Percentiles rank a stretch among this genome's conserved stretches.
These are phyloP conservation scores for Hypercompe scribonia DNA, from an alignment of 2,888 invertebrate genomes.

Conservation along the genomic window DNA sequence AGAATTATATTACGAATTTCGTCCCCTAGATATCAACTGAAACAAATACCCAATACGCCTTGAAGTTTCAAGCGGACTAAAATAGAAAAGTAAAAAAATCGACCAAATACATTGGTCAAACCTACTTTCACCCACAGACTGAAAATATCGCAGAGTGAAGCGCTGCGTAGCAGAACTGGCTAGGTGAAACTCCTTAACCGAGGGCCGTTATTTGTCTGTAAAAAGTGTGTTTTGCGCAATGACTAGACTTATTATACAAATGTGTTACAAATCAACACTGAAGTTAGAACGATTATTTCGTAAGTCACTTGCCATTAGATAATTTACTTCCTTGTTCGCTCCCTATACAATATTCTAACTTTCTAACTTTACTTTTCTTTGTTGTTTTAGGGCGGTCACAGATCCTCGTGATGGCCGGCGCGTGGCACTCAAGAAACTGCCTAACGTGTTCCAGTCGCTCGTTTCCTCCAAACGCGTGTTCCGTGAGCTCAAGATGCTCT, in stretches of 20 bases:
- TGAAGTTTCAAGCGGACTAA: too few relatives aligned
- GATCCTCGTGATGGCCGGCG: constrained; percentile 99
- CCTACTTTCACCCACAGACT: neutral
- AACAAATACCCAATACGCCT: too few relatives aligned
- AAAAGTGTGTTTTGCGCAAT: neutral
- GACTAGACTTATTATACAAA: neutral
- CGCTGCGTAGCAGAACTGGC: neutral
- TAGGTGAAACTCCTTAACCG: neutral
- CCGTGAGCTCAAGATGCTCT: constrained; percentile 99
- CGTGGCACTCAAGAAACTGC: constrained; percentile 99
- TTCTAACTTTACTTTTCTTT: constrained; percentile 4
- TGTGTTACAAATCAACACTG: neutral
- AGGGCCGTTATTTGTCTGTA: neutral
- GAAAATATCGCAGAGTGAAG: neutral
- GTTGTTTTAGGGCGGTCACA: constrained; percentile 96
- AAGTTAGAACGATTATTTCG: neutral
- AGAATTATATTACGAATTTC: neutral
- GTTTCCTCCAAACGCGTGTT: constrained; percentile 99
- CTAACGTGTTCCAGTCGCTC: constrained; percentile 99
- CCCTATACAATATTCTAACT: neutral
- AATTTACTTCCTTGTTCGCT: neutral
- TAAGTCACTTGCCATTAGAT: neutral
- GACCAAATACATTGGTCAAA: neutral
- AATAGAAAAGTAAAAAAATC: neutral
- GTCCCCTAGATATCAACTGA: neutral